Evolutionary conservation across 2,797 vertebrate species (phyloP), one percentile per base, ranked within the genome.

Genomic region (Distichodus sexfasciatus): DNA sequence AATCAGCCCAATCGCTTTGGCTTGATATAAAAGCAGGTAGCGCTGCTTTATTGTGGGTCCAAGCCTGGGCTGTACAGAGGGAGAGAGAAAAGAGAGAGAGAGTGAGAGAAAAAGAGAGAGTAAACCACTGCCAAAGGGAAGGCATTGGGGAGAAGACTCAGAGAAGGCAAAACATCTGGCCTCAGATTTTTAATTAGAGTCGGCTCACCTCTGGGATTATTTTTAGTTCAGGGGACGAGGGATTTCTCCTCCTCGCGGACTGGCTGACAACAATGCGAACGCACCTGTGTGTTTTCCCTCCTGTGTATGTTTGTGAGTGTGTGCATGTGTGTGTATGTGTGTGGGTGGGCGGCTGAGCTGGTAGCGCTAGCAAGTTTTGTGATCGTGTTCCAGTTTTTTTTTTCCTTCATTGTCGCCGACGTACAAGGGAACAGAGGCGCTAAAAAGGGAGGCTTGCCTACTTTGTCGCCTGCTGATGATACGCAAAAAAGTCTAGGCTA

Each of bases 141-240:
- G 74, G 79, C 87, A 74, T 82, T 70, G 23, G 88, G 87, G 88
- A 84, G 83, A 85, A 81, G 75, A 84, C 65, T 75, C 44, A 61
- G 81, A 83, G 75, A 83, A 87, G 79, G 86, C 85, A 87, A 87
- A 90, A 89, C 90, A 91, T 89, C 88, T 91, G 87, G 89, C 85
- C 87, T 87, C 80, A 71, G 82, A 82, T 82, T 91, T 90, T 90
- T 90, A 90, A 91, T 91, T 90, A 89, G 75, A 79, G 54, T 50
- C 64, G 79, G 83, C 67, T 81, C 81, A 86, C 86, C 82, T 77
- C 58, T 80, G 85, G 85, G 88, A 88, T 83, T 87, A 86, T 79
- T 81, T 87, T 87, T 81, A 82, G 77, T 85, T 87, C 76, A 81
- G 64, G 63, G 69, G 76, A 73, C 71, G 19, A 75, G 76, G 72